Percentiles rank a stretch among this genome's conserved stretches.
These are phyloP conservation scores for Leptura quadrifasciata DNA, from an alignment of 2,888 invertebrate species.

Conservation along the genomic window DNA sequence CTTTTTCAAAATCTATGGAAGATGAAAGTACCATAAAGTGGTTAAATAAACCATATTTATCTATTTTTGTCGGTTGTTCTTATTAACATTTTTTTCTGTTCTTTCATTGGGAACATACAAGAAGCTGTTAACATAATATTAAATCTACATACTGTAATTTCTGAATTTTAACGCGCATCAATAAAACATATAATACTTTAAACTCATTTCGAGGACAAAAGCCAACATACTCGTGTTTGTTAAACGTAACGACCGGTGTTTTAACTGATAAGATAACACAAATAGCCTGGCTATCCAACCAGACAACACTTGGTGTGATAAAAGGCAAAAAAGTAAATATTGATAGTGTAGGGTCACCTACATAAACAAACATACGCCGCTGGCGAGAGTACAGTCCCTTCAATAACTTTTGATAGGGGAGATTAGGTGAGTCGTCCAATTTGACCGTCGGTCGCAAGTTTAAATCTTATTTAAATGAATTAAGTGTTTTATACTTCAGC, in stretches of 20 bases:
- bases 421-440: background rate
- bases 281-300: conserved; percentile 67
- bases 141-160: no score
- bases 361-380: conserved; percentile 44
- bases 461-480: no score
- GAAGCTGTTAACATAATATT: no score
- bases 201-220: conserved; percentile 17
- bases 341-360: conserved; percentile 67
- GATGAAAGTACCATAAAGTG: no score
- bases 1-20: no score
- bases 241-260: conserved; percentile 59
- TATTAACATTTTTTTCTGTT: no score
- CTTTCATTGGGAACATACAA: no score
- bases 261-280: conserved; percentile 66
- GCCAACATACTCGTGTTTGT: conserved; percentile 12
- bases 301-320: conserved; percentile 59
- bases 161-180: background rate
- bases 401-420: conserved; percentile 3
- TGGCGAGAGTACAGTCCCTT: conserved; percentile 17
- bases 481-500: no score
- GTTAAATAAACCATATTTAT: no score
- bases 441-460: background rate
- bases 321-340: conserved; percentile 67
- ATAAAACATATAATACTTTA: background rate
- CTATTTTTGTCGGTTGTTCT: no score